phyloP scores from a whole-genome alignment of 2,888 invertebrate genomes.

The Apamea sordens region DNA sequence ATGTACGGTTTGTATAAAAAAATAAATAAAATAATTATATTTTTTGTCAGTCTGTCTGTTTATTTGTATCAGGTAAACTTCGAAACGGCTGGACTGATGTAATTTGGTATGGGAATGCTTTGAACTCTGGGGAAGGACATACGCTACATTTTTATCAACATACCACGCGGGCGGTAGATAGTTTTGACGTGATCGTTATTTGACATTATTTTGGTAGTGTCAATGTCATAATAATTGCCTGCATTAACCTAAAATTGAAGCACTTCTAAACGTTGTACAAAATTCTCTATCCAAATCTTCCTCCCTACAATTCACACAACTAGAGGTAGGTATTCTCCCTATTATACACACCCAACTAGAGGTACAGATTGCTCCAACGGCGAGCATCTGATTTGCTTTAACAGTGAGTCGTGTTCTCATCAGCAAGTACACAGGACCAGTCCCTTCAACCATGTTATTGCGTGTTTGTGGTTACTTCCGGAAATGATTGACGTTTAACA shows the following conservation, averaged over 20 bases:
- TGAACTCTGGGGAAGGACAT: neutral
- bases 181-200: neutral
- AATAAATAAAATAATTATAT: no score
- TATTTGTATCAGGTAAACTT: neutral
- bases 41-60: neutral
- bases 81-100: neutral
- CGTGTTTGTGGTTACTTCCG: slow-evolving; percentile 56
- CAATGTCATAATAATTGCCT: neutral
- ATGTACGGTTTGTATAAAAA: neutral
- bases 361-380: neutral
- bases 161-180: neutral
- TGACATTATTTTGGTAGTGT: neutral
- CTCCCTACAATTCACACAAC: neutral
- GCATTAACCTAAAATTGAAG: neutral
- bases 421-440: slow-evolving; percentile 11
- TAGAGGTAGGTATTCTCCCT: neutral
- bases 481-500: slow-evolving; percentile 54
- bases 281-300: neutral
- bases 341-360: neutral
- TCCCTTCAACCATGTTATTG: slow-evolving; percentile 50
- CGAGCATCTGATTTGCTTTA: neutral
- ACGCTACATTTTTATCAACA: neutral
- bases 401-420: slow-evolving; percentile 17
- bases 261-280: no score
- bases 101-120: no score